Evolutionary conservation across 1,140 invertebrate species (phyloP).

Genomic region (Macrosteles quadrilineatus): DNA sequence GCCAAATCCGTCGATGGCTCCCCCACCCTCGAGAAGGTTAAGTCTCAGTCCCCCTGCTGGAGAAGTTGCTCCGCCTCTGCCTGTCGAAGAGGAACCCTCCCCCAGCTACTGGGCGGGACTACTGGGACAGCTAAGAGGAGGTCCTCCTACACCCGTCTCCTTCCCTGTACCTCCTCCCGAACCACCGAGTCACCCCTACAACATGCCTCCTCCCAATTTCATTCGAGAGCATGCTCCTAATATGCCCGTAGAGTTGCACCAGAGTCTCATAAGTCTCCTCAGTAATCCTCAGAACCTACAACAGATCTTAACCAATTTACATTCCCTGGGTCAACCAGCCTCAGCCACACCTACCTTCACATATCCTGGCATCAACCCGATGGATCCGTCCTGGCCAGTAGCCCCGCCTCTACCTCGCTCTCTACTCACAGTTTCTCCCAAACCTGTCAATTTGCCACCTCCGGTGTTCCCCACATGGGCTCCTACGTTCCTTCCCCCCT

Average conservation of each 20-base stretch:
- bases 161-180: slow-evolving; percentile 24
- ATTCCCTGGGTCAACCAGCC: slow-evolving; percentile 27
- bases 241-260: slow-evolving; percentile 46
- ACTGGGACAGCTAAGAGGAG: slow-evolving; percentile 14
- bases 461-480: slow-evolving; percentile 7
- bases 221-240: slow-evolving; percentile 29
- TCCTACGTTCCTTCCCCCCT: slow-evolving; percentile 15
- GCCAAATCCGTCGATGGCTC: slow-evolving; percentile 30
- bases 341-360: slow-evolving; percentile 33
- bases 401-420: slow-evolving; percentile 35
- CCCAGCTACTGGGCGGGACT: slow-evolving; percentile 24
- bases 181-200: slow-evolving; percentile 17
- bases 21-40: not conserved
- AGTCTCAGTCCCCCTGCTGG: slow-evolving; percentile 28
- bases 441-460: slow-evolving; percentile 28
- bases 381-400: slow-evolving; percentile 31
- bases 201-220: slow-evolving; percentile 30
- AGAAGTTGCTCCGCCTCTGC: slow-evolving; percentile 15
- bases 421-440: slow-evolving; percentile 30
- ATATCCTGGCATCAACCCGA: slow-evolving; percentile 36
- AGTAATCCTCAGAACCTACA: slow-evolving; percentile 48
- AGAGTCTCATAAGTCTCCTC: slow-evolving; percentile 46
- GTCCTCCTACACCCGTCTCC: slow-evolving; percentile 29
- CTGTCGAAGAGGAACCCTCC: slow-evolving; percentile 13
- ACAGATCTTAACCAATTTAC: slow-evolving; percentile 45